Base-by-base conservation (phyloP, 2,113 vertebrate genomes). In the Poecile atricapillus region DNA sequence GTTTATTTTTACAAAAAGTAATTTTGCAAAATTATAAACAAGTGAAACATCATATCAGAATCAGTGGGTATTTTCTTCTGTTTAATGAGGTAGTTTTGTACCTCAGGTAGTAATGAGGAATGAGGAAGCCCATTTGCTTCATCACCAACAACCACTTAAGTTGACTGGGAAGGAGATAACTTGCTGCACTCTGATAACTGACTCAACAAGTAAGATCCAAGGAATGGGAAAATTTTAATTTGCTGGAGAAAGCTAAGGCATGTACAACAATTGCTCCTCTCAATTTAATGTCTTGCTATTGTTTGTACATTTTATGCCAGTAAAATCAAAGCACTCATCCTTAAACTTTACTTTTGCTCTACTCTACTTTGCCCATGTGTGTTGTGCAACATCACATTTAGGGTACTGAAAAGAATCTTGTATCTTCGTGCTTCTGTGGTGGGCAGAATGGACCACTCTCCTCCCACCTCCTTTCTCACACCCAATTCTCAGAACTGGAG, bases 361-460 rank as follows among this genome's bases (percentile, higher is more conserved):
- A 20, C 37, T 81, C 33, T 37, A 17, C n/a, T 71, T 12, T 27
- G 15, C 6, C 46, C 8, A 30, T 4, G 21, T 27, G 5, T n/a
- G 28, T 78, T 89, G 59, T 91, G n/a, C 31, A 60, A 33, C 0
- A 2, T 43, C 22, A 39, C 37, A 53, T 28, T 60, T 0, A 0
- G 19, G 3, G 4, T 24, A 20, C 23, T n/a, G 35, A 75, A 92
- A 46, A 6, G 10, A 55, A 12, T 30, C 10, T 56, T 74, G 22
- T 50, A 30, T 18, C 50, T 44, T 84, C 35, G 18, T 37, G 46
- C 15, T 69, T 65, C 52, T 30, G 22, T 46, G 41, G 28, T 0
- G 1, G 60, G 49, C 25, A 77, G 55, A 76, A 74, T 11, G 43
- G n/a, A 65, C 13, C 5, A 52, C 59, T 77, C 9, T 47, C 27